phyloP scores from a whole-genome alignment of 2,888 invertebrate genomes.

The Melanargia galathea region DNA sequence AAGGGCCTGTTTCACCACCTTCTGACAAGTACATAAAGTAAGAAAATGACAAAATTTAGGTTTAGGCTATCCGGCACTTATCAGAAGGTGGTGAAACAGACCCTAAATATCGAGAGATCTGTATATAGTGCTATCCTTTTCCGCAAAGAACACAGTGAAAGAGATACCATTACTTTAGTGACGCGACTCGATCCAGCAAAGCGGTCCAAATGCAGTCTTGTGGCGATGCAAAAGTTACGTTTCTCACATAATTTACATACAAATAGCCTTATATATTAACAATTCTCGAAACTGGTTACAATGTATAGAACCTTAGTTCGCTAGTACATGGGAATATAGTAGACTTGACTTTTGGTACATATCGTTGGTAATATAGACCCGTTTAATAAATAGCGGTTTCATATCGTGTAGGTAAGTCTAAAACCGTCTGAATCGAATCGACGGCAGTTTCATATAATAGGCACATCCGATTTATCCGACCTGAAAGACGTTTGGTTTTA shows the following conservation, averaged over 20 bases:
- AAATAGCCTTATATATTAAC: slow-evolving; percentile 33
- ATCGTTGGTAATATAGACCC: too few relatives aligned
- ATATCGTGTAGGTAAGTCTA: too few relatives aligned
- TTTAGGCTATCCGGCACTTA: too few relatives aligned
- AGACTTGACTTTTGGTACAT: neutral
- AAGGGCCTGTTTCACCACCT: too few relatives aligned
- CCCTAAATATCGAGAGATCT: neutral
- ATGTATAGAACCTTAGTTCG: slow-evolving; percentile 17
- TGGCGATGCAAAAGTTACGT: slow-evolving; percentile 28
- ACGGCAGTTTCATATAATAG: too few relatives aligned
- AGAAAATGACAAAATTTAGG: too few relatives aligned
- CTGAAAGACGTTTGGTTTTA: too few relatives aligned
- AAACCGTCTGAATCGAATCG: too few relatives aligned
- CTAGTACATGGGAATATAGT: slow-evolving; percentile 7
- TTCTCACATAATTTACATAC: slow-evolving; percentile 32
- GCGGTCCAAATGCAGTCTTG: slow-evolving; percentile 30
- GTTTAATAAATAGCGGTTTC: too few relatives aligned
- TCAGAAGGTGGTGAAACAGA: too few relatives aligned
- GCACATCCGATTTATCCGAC: too few relatives aligned
- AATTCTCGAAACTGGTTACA: slow-evolving; percentile 38
- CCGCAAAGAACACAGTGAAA: neutral
- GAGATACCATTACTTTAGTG: neutral
- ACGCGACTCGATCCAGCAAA: neutral
- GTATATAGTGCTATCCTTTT: too few relatives aligned
- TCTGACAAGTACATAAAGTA: neutral